phyloP scores from a whole-genome alignment of 2,797 vertebrate species.

The Potorous gilbertii region DNA sequence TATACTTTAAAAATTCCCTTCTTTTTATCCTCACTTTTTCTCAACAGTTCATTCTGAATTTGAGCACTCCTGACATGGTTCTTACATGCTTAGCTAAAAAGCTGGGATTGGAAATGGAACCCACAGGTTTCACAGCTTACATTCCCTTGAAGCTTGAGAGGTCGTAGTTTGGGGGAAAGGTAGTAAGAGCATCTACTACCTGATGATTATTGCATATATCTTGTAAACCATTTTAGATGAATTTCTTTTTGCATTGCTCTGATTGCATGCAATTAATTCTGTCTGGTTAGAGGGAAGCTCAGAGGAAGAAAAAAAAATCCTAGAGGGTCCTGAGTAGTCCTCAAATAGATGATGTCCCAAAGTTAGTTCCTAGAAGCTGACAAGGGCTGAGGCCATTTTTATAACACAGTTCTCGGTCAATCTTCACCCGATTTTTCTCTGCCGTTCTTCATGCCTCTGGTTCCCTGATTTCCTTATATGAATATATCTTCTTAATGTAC shows the following conservation, averaged over 20 bases:
- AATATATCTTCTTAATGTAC: neutral
- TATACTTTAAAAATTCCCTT: neutral
- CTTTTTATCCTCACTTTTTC: neutral
- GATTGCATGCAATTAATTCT: neutral
- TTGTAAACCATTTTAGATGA: neutral
- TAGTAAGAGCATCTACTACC: neutral
- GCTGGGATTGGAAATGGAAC: neutral
- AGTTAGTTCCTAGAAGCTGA: neutral
- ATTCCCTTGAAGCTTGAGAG: neutral
- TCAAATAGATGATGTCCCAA: neutral
- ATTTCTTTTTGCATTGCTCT: neutral
- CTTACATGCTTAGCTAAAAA: neutral
- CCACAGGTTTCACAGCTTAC: neutral
- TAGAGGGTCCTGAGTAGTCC: neutral
- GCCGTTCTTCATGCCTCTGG: neutral
- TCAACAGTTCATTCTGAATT: conserved; percentile 2
- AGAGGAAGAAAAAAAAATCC: neutral
- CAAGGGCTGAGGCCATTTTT: neutral
- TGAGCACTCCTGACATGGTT: neutral
- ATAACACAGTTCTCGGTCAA: neutral
- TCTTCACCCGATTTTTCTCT: neutral
- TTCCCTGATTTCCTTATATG: neutral
- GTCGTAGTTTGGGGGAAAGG: neutral
- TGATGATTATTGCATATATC: neutral
- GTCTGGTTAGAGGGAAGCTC: neutral